phyloP scores from a whole-genome alignment of 2,888 invertebrate genomes.

The Cephus pulcher region DNA sequence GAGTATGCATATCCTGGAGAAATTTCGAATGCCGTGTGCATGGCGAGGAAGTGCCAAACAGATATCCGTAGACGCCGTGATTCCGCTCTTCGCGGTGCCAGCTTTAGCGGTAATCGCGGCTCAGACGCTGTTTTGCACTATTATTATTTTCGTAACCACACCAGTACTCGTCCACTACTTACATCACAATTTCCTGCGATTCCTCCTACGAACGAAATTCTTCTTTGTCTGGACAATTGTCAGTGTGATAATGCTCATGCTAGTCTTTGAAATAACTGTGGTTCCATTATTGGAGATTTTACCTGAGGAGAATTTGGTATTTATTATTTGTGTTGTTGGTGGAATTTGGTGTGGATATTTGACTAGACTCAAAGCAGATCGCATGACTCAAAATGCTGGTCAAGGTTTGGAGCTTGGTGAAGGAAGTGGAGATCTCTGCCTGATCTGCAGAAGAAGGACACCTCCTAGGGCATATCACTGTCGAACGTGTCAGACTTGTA shows the following conservation, averaged over 20 bases:
- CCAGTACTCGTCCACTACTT: conserved; percentile 60
- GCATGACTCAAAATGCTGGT: conserved; percentile 44
- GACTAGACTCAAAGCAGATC: conserved; percentile 55
- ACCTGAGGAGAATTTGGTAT: conserved; percentile 73
- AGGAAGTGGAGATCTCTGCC: conserved; percentile 68
- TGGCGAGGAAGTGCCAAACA: conserved; percentile 60
- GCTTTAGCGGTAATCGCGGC: conserved; percentile 56
- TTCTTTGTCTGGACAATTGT: conserved; percentile 81
- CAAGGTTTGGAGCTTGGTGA: conserved; percentile 56
- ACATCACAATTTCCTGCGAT: conserved; percentile 57
- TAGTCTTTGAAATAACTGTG: conserved; percentile 79
- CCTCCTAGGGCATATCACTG: conserved; percentile 85
- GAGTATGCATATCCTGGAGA: conserved; percentile 50
- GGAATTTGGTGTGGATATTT: conserved; percentile 67
- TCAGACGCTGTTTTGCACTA: conserved; percentile 56
- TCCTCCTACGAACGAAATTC: conserved; percentile 74
- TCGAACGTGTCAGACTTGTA: conserved; percentile 83
- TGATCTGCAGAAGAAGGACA: conserved; percentile 72
- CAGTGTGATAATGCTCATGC: conserved; percentile 74
- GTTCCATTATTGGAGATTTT: conserved; percentile 79
- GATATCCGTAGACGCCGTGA: conserved; percentile 61
- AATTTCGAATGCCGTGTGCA: conserved; percentile 48
- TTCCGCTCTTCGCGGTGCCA: conserved; percentile 60
- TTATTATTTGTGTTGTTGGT: conserved; percentile 68
- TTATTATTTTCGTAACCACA: conserved; percentile 53